phyloP scores from a whole-genome alignment of 2,797 vertebrate genomes.

The Pogoniulus pusillus region DNA sequence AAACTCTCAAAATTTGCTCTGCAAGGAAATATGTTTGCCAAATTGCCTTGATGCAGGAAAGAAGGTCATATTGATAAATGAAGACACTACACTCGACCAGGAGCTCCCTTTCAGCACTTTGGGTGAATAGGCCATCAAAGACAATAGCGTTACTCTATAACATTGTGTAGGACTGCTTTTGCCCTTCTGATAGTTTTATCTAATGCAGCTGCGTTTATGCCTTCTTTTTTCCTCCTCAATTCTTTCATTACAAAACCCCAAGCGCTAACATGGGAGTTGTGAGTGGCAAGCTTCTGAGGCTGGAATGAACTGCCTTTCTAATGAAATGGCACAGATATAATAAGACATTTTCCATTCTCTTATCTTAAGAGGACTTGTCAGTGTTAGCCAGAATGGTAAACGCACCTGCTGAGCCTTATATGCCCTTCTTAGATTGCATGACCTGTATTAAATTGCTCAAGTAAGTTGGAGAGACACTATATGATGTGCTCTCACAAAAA shows the following conservation, averaged over 20 bases:
- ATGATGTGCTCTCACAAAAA: neutral
- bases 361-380: neutral
- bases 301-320: constrained; percentile 1
- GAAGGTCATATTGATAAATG: neutral
- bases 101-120: neutral
- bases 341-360: neutral
- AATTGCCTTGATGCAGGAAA: neutral
- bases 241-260: neutral
- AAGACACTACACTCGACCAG: neutral
- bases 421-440: neutral
- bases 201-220: neutral
- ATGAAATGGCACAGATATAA: neutral
- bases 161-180: neutral
- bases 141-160: neutral
- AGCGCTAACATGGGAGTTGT: neutral
- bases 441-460: neutral
- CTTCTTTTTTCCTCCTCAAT: accelerated
- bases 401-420: neutral
- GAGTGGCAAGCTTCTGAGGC: neutral
- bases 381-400: constrained; percentile 1
- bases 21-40: neutral
- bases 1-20: neutral
- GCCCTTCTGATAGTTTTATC: neutral
- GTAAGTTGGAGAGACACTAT: neutral
- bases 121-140: neutral